phyloP scores from a whole-genome alignment of 2,797 vertebrate genomes.

The Chelon auratus region DNA sequence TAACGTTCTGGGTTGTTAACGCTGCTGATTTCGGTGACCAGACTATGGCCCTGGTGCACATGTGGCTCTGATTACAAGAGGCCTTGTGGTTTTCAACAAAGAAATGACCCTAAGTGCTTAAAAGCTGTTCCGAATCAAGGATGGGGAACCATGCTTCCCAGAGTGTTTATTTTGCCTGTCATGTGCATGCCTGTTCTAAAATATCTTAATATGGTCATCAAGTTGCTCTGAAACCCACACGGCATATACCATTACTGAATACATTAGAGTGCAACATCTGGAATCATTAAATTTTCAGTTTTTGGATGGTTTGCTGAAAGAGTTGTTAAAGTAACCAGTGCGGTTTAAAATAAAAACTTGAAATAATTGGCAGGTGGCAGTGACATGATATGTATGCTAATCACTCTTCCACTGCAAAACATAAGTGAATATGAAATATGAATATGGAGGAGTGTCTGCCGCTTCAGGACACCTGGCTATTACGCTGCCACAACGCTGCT shows the following conservation, averaged over 20 bases:
- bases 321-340: constrained; percentile 38
- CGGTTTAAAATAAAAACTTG: constrained; percentile 39
- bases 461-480: constrained; percentile 70
- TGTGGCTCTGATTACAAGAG: constrained; percentile 66
- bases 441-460: constrained; percentile 68
- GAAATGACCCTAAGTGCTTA: constrained; percentile 56
- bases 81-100: constrained; percentile 60
- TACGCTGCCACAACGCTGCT: constrained; percentile 41
- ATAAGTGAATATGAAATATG: constrained; percentile 63
- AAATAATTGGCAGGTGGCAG: constrained; percentile 61
- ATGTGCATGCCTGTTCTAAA: constrained; percentile 22
- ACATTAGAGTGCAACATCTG: constrained; percentile 60
- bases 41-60: constrained; percentile 58
- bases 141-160: constrained; percentile 44
- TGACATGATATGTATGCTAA: constrained; percentile 67
- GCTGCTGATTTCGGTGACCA: constrained; percentile 59
- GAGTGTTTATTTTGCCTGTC: constrained; percentile 64
- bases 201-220: constrained; percentile 57
- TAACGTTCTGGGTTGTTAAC: constrained; percentile 68
- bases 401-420: constrained; percentile 52
- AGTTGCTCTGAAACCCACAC: constrained; percentile 40
- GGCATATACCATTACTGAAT: constrained; percentile 33
- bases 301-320: constrained; percentile 23
- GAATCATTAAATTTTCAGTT: constrained; percentile 54
- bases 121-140: constrained; percentile 69